Evolutionary conservation across 2,888 invertebrate species (phyloP), one percentile per base, ranked within the genome.

Genomic region (Pharmacophagus antenor): DNA sequence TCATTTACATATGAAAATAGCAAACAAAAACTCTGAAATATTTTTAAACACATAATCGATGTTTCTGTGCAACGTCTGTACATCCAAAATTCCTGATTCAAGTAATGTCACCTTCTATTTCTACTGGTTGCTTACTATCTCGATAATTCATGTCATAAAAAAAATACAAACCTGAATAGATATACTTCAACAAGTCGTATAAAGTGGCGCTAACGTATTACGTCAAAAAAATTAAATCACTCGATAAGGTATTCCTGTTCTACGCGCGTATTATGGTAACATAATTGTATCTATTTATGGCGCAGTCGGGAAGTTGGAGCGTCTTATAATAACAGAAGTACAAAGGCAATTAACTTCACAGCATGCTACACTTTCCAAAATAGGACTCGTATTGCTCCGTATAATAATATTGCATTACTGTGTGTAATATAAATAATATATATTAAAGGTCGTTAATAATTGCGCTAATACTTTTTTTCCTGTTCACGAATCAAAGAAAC

Each of bases 271-370:
- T 48, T 37, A 55, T 22, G 48, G 37, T 48, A 41, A 23, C 17
- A 46, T 51, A 51, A 31, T 51, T 27, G 12, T 31, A 25, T 8
- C 41, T 44, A 31, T 49, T 56, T 48, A 27, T 31, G 25, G 18
- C 23, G 1, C 22, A 51, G 12, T 3, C 8, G 53, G 47, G 47
- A 58, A 58, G 25, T 47, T n/a, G 12, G 4, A 0, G 18, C 10
- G 17, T 58, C 27, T 22, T 15, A 47, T 44, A 27, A 46, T 12
- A 5, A 22, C 18, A 8, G 31, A 51, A 20, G 23, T n/a, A 52
- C 51, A 52, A 58, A 44, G 22, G 18, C 17, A 46, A 57, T 57
- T 42, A 37, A 37, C 10, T 41, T 5, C 22, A 25, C 23, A 15
- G 37, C 22, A 48, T 48, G 48, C 10, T 22, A 10, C 6, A 48